Base-by-base conservation (phyloP, 2,797 vertebrate species). In the Antrozous pallidus region DNA sequence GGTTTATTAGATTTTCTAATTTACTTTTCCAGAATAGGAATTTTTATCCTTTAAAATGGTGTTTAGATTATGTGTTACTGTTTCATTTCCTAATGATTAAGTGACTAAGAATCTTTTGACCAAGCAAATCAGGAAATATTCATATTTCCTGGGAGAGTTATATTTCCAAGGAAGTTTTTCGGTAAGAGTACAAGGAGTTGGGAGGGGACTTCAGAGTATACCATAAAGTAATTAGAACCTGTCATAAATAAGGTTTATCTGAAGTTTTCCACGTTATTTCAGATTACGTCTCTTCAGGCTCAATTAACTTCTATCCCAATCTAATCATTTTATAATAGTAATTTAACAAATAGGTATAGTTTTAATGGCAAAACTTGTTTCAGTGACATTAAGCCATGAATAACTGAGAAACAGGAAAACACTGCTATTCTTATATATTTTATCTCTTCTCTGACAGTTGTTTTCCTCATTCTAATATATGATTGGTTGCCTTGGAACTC, bases 41-140 rank as follows among this genome's bases (percentile, higher is more conserved):
- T 54, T 84, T 94, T 92, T 83, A 36, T 84, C 65, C n/a, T 56
- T 33, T 83, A 74, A 67, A 70, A 20, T 70, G 3, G 9, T 85
- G 1, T 96, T 42, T 79, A 51, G 14, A 71, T 95, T 58, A 61
- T n/a, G 18, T 92, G 28, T 74, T 92, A 71, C 54, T 78, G 17
- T 93, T 94, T 85, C 67, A 75, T 88, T 95, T 94, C 61, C 47
- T 94, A 54, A 17, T 87, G 36, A 74, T 6, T 73, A 5, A 14
- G 20, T 93, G 38, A 75, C 83, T 87, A 71, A 86, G 49, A 94
- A 63, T 65, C 56, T 87, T 74, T 51, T 92, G 67, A 63, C 61
- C 69, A 71, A 90, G 56, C 49, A 96, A 88, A 90, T 90, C 74
- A 74, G 22, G 45, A 93, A 92, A 63, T 63, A 94, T 7, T n/a